These are phyloP conservation scores for Eretmochelys imbricata DNA, from an alignment of 2,113 vertebrate species.

Conservation along the genomic window DNA sequence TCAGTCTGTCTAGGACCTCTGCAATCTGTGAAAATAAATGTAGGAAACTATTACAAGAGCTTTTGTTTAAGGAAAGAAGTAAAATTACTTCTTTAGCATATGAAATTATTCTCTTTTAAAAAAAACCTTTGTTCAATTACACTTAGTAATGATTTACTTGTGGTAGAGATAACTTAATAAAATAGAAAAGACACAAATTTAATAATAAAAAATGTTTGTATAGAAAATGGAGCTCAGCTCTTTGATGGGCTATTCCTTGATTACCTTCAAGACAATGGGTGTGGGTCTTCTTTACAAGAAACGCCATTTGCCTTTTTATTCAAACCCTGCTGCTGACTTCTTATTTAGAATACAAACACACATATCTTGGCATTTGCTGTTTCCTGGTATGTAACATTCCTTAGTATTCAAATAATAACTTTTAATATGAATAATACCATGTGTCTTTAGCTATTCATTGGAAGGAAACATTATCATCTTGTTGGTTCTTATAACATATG, in stretches of 20 bases:
- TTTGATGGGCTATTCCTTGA: constrained; percentile 5
- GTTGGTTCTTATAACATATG: constrained; percentile 4
- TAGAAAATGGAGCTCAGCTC: constrained; percentile 39
- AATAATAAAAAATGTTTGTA: neutral
- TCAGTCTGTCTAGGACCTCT: neutral
- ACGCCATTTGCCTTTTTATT: neutral
- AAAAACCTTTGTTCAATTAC: constrained; percentile 42
- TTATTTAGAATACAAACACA: neutral
- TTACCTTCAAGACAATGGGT: constrained; percentile 27
- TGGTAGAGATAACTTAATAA: constrained; percentile 38
- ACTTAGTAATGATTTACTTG: constrained; percentile 41
- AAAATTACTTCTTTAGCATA: neutral
- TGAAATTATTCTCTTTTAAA: neutral
- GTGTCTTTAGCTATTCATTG: neutral
- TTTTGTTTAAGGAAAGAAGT: constrained; percentile 27
- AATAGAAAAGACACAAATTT: neutral
- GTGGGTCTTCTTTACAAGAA: neutral
- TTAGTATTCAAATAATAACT: neutral
- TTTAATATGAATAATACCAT: neutral
- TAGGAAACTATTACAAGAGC: neutral
- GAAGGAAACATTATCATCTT: constrained; percentile 1
- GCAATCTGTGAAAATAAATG: neutral
- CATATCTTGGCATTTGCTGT: neutral
- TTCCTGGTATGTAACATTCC: neutral
- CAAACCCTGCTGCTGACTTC: neutral